phyloP scores from a whole-genome alignment of 1,140 invertebrate genomes.

The Caenorhabditis briggsae region DNA sequence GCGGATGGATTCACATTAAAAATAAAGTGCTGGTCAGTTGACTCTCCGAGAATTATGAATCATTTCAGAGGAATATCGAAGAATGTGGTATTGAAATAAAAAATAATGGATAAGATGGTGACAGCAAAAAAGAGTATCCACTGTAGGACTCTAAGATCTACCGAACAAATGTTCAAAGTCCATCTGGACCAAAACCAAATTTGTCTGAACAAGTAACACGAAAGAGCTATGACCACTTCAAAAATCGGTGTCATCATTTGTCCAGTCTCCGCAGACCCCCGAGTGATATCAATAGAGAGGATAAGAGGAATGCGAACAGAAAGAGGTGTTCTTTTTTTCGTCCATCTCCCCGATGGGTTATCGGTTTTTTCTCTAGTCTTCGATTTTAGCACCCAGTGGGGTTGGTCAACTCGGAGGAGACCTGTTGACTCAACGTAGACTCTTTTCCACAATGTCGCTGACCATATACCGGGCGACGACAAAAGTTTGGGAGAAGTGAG shows the following conservation, averaged over 20 bases:
- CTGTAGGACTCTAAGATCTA: no score
- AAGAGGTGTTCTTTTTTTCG: conserved; percentile 52
- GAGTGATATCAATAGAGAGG: conserved; percentile 38
- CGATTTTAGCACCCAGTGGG: conserved; percentile 32
- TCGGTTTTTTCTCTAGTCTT: conserved; percentile 5
- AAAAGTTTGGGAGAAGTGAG: conserved; percentile 43
- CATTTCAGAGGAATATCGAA: background rate
- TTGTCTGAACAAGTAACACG: background rate
- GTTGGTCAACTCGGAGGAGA: conserved; percentile 24
- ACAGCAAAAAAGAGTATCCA: background rate
- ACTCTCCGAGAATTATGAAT: background rate
- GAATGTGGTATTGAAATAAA: background rate
- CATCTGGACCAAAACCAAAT: no score
- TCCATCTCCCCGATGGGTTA: background rate
- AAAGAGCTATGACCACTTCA: background rate
- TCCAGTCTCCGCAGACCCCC: conserved; percentile 13
- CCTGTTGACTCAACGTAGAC: background rate
- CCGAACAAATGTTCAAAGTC: no score
- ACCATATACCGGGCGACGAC: conserved; percentile 40
- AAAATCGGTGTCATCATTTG: conserved; percentile 48
- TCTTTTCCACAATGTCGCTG: conserved; percentile 24
- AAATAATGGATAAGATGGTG: background rate
- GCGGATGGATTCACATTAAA: conserved; percentile 44
- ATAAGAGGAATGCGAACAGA: conserved; percentile 24
- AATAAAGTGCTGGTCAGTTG: conserved; percentile 21